A percentile compares a stretch with the other conserved stretches of the same genome.
Evolutionary conservation across 1,140 invertebrate genomes (phyloP).

Genomic region (Saccostrea glomerata): DNA sequence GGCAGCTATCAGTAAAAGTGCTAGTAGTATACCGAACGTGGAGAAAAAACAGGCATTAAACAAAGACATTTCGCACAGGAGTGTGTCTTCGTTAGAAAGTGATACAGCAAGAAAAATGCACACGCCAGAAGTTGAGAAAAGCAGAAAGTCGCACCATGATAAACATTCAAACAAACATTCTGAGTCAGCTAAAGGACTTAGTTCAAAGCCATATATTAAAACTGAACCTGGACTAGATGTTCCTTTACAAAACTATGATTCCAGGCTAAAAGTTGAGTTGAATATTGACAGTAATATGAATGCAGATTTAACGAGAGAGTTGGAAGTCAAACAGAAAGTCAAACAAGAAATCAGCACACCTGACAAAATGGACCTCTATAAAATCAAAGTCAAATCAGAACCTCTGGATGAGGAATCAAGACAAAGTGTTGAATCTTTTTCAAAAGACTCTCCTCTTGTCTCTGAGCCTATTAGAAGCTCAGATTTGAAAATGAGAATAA

Average conservation of each 20-base stretch:
- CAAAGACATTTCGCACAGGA: not conserved
- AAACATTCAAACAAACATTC: slow-evolving; percentile 25
- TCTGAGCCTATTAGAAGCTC: not conserved
- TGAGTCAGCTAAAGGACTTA: slow-evolving; percentile 39
- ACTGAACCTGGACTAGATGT: slow-evolving; percentile 45
- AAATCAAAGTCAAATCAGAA: slow-evolving; percentile 38
- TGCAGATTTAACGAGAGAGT: not conserved
- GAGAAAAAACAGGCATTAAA: not conserved
- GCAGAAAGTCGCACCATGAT: slow-evolving; percentile 12
- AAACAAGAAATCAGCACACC: not conserved
- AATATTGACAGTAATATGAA: slow-evolving; percentile 1
- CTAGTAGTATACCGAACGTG: not conserved
- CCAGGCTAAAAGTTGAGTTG: not conserved
- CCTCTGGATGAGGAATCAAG: not conserved
- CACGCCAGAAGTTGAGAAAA: slow-evolving; percentile 21
- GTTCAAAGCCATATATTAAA: slow-evolving; percentile 52
- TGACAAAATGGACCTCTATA: slow-evolving; percentile 10
- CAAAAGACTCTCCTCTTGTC: not conserved
- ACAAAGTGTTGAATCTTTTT: not conserved
- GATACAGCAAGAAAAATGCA: slow-evolving; percentile 9
- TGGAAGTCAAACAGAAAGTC: not conserved
- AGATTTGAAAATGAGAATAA: slow-evolving; percentile 39
- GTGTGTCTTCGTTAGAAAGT: not conserved
- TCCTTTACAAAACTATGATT: not conserved
- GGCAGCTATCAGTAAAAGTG: slow-evolving; percentile 43